Evolutionary conservation across 2,797 vertebrate genomes (phyloP), one percentile per base, ranked within the genome.

Genomic region (Crocodylus rhombifer): DNA sequence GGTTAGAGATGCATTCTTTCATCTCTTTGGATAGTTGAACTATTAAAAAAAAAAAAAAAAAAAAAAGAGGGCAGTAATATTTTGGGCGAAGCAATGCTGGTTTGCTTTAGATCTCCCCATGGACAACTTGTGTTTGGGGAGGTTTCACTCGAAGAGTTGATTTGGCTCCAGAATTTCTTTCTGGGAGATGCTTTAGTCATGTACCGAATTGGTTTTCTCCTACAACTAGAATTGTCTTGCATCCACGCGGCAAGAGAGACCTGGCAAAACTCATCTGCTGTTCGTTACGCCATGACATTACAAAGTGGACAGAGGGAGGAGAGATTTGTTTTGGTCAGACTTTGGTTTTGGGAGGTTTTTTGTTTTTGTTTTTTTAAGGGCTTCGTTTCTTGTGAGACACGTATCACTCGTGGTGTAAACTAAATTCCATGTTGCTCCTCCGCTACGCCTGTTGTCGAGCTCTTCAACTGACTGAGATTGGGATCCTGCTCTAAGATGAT

Each of bases 191-290:
- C 93, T 89, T 77, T 92, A 89, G 95, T 96, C 93, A 91, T 80
- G 91, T 55, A 80, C 94, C 87, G 97, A 83, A 63, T 97, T 95
- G 90, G 96, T 98, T 97, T 88, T 92, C 92, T 96, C 94, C 80
- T 95, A 57, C 89, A 93, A 87, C 90, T 84, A 71, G 67, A 95
- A 51, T 93, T 91, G 91, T 97, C 92, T 95, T 97, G 94, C 93
- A 86, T 86, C 94, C 89, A 96, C 58, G 86, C 89, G 91, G 92
- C 92, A 94, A 92, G 95, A 96, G 79, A 94, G 94, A 87, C 92
- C 83, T 93, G 97, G 88, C 92, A 90, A 94, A 93, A 94, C 89
- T 95, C 93, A 86, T 95, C 73, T 90, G 96, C 96, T 90, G 3
- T 94, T 95, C 93, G 92, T 96, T 93, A 88, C 90, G 97, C 93